Conservation (phyloP, 2,113 vertebrate species). For the Opisthocomus hoazin region DNA sequence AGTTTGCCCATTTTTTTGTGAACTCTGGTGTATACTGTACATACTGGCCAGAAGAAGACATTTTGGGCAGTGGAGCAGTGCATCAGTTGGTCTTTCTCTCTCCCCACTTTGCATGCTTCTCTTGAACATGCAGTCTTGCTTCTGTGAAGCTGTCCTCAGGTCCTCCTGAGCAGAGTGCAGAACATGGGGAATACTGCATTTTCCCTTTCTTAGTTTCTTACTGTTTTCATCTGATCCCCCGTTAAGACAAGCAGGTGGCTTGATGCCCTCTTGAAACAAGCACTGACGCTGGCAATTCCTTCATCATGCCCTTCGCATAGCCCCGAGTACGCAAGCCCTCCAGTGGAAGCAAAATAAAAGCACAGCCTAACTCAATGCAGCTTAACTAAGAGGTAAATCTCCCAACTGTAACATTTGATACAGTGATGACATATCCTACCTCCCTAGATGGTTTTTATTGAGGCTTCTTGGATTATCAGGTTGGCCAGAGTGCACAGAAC, state of each 20-base stretch:
- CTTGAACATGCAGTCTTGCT: not conserved
- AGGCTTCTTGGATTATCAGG: conserved; percentile 37
- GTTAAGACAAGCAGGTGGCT: not conserved
- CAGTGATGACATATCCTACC: conserved; percentile 5
- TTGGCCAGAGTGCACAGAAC: conserved; percentile 43
- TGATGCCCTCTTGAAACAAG: not conserved
- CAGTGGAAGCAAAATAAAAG: not conserved
- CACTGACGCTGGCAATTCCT: not conserved
- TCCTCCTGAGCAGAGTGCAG: not conserved
- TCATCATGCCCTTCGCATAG: not conserved
- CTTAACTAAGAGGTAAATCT: conserved; percentile 10
- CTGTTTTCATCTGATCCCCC: not conserved
- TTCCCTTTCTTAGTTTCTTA: not conserved
- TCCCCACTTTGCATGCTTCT: not conserved
- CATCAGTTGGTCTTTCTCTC: not conserved
- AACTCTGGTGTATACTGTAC: not conserved
- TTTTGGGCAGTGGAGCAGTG: not conserved
- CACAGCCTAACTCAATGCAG: rapidly evolving
- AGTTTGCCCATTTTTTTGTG: not conserved
- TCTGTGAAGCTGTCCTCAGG: not conserved
- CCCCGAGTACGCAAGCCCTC: not conserved
- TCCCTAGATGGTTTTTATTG: conserved; percentile 31
- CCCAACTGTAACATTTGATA: conserved; percentile 1
- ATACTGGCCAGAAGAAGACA: not conserved
- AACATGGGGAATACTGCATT: not conserved